These are phyloP conservation scores for Halichoeres trimaculatus DNA, from an alignment of 2,113 vertebrate species.

Conservation along the genomic window DNA sequence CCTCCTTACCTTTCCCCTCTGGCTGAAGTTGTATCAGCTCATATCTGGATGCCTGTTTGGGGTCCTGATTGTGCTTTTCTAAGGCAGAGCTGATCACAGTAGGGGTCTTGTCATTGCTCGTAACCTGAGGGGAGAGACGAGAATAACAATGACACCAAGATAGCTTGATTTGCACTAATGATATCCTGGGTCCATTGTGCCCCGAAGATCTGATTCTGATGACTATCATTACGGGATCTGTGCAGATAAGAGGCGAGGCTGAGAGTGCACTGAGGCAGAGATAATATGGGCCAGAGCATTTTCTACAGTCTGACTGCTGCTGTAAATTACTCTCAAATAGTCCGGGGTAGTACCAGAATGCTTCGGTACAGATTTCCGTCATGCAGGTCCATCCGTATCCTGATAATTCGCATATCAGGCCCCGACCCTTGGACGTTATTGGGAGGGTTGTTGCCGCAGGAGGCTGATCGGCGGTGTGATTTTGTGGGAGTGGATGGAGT, in stretches of 20 bases:
- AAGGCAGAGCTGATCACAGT: conserved; percentile 87
- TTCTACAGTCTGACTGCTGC: background rate
- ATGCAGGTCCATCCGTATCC: conserved; percentile 89
- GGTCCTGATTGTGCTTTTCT: conserved; percentile 90
- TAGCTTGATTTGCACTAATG: conserved; percentile 49
- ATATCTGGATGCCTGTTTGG: conserved; percentile 80
- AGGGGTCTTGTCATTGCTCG: conserved; percentile 92
- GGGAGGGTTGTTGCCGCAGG: conserved; percentile 85
- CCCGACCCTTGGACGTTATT: conserved; percentile 65
- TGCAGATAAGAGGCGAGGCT: conserved; percentile 31
- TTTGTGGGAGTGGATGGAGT: conserved; percentile 80
- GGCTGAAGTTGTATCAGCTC: conserved; percentile 91
- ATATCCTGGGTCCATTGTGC: conserved; percentile 30
- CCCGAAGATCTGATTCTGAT: conserved; percentile 46
- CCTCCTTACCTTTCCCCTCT: conserved; percentile 87
- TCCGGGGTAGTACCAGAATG: conserved; percentile 84
- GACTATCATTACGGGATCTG: conserved; percentile 57
- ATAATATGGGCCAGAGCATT: conserved; percentile 28
- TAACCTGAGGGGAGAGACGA: conserved; percentile 82
- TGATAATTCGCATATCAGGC: conserved; percentile 87
- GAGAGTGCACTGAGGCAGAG: conserved; percentile 27
- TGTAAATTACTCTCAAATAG: background rate
- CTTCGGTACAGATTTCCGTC: conserved; percentile 92
- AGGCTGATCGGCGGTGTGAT: conserved; percentile 92
- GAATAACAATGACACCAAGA: conserved; percentile 31